Conservation (phyloP, 2,888 invertebrate genomes). For the Bruchidius siliquastri region DNA sequence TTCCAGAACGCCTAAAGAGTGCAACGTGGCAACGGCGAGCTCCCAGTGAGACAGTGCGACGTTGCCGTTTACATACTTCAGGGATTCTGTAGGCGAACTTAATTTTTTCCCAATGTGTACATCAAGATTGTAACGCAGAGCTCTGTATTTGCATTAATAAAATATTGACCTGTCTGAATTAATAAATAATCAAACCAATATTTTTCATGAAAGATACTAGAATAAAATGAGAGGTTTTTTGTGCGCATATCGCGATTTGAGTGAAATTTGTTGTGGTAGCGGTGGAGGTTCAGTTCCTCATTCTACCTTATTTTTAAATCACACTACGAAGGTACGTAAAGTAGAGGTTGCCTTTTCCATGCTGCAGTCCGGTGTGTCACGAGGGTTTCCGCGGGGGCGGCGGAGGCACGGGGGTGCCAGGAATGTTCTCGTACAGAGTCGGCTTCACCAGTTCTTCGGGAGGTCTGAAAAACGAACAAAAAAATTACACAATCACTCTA, state of each 20-base stretch:
- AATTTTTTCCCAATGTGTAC: too few relatives aligned
- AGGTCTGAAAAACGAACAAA: constrained; percentile 42
- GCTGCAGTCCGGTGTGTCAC: constrained; percentile 33
- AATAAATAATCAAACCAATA: too few relatives aligned
- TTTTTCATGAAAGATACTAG: too few relatives aligned
- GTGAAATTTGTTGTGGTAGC: background rate
- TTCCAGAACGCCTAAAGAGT: too few relatives aligned
- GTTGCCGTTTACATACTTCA: too few relatives aligned
- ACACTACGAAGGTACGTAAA: background rate
- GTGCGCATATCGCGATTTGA: background rate
- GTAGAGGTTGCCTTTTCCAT: background rate
- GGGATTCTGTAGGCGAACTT: too few relatives aligned
- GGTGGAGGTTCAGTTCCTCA: background rate
- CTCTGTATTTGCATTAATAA: too few relatives aligned
- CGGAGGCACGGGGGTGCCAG: constrained; percentile 38
- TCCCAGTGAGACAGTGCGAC: too few relatives aligned
- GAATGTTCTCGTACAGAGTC: constrained; percentile 52
- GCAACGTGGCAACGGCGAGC: too few relatives aligned
- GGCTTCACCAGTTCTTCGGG: constrained; percentile 52
- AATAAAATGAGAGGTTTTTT: background rate
- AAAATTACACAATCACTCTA: background rate
- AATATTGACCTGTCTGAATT: too few relatives aligned
- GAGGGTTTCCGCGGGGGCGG: constrained; percentile 45
- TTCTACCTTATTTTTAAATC: background rate
- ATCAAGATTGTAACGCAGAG: too few relatives aligned